Base-by-base conservation (phyloP, 2,797 vertebrate species). In the Kryptopterus vitreolus region DNA sequence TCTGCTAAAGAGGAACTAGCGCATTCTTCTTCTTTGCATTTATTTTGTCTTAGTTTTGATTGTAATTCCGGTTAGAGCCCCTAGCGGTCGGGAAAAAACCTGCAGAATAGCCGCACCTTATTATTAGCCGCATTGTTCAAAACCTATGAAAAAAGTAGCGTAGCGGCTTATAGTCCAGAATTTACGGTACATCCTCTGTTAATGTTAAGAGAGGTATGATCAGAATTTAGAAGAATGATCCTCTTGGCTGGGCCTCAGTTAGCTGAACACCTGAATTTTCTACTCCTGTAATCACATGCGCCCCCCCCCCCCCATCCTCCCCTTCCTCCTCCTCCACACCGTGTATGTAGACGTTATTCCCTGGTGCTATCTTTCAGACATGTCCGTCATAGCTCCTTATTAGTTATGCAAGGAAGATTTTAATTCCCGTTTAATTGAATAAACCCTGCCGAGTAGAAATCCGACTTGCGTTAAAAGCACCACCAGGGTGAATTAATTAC, bases 321-420 rank as follows among this genome's bases (percentile, higher is more conserved):
- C n/a, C n/a, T n/a, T n/a, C n/a, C n/a, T n/a, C n/a, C n/a, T 31
- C 1, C 15, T 22, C 18, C 18, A 9, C 26, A 52, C 24, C 52
- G 68, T 35, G 18, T 59, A 11, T 71, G 52, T 35, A 20, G 31
- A 6, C 52, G 35, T 0, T 13, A 72, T 52, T 22, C 20, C 20
- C 18, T 71, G 53, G 18, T 2, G 20, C 31, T 20, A 87, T 87
- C 93, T 93, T 93, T 88, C 90, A 83, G 79, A 68, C 82, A 70
- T 38, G 29, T 35, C 26, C 16, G 31, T 73, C 18, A 74, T 38
- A 59, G 24, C 11, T 46, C 8, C 31, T 16, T 46, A 16, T 61
- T 48, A 61, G 35, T 75, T 46, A 75, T 61, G 57, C 10, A 75
- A 75, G 18, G 20, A 35, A n/a, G 55, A 43, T 15, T 74, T 58